These are phyloP conservation scores for Pangasius mekongensis DNA, from an alignment of 2,797 vertebrate species.

Conservation along the genomic window DNA sequence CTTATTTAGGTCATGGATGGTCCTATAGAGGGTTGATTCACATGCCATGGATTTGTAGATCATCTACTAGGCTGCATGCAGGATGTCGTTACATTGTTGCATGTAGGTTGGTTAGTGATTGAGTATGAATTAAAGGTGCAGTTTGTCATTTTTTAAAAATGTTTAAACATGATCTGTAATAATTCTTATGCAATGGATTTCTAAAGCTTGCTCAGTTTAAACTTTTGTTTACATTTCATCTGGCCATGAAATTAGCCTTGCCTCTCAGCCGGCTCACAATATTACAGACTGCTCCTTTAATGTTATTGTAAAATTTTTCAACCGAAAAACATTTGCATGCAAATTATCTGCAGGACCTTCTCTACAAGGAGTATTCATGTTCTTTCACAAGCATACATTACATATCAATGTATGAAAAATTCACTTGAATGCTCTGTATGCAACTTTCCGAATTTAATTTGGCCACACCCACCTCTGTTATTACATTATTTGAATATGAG, in stretches of 20 bases:
- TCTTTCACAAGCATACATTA: not conserved
- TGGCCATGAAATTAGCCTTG: not conserved
- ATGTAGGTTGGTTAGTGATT: conserved; percentile 20
- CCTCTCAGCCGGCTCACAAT: not conserved
- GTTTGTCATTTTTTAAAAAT: not conserved
- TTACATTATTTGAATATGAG: not conserved
- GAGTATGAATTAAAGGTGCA: not conserved
- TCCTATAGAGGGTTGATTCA: conserved; percentile 30
- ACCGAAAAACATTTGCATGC: not conserved
- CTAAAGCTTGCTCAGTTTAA: not conserved
- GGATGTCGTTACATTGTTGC: not conserved
- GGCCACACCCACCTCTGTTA: not conserved
- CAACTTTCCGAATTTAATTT: not conserved
- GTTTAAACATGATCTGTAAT: not conserved
- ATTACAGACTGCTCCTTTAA: not conserved
- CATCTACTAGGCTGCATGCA: not conserved
- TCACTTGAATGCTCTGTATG: not conserved
- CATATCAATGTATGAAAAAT: not conserved
- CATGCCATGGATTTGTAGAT: not conserved
- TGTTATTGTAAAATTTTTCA: not conserved
- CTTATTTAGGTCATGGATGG: conserved; percentile 37
- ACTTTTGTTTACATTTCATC: not conserved
- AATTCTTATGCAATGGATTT: not conserved
- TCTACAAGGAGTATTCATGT: not conserved
- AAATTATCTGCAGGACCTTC: not conserved